Percentiles rank a stretch among this genome's conserved stretches.
These are phyloP conservation scores for Cerastoderma edule DNA, from an alignment of 2,888 invertebrate species.

Conservation along the genomic window DNA sequence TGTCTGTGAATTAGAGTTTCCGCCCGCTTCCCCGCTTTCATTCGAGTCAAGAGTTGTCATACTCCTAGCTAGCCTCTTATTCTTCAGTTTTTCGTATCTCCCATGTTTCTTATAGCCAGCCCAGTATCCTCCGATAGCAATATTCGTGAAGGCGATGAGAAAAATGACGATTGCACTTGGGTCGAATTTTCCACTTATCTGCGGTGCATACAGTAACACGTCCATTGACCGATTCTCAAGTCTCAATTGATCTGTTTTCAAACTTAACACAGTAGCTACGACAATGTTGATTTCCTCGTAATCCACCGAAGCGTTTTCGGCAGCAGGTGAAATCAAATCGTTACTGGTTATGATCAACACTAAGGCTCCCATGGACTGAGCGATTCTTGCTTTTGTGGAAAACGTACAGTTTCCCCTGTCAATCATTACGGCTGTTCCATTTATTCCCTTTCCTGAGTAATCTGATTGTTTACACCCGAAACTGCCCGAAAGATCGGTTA, in stretches of 20 bases:
- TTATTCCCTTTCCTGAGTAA: constrained; percentile 25
- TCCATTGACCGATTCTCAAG: constrained; percentile 52
- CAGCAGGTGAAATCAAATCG: constrained; percentile 60
- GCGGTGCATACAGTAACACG: constrained; percentile 70
- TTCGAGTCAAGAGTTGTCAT: constrained; percentile 11
- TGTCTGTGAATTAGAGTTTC: not conserved
- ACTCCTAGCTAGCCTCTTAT: constrained; percentile 25
- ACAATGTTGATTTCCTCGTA: constrained; percentile 75
- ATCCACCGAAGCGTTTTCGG: constrained; percentile 67
- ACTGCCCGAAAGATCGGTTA: constrained; percentile 57
- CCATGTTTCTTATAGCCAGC: constrained; percentile 76
- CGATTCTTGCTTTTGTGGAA: constrained; percentile 73
- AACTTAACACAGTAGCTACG: constrained; percentile 67
- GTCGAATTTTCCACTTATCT: constrained; percentile 76
- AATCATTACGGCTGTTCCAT: constrained; percentile 70
- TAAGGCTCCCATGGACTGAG: constrained; percentile 66
- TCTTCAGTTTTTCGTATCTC: constrained; percentile 56
- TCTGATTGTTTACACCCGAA: constrained; percentile 56
- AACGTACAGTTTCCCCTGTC: constrained; percentile 79
- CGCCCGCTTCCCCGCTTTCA: constrained; percentile 7
- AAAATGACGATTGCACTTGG: constrained; percentile 83
- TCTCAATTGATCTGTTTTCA: constrained; percentile 34
- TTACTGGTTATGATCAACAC: constrained; percentile 69
- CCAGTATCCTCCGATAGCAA: constrained; percentile 84
- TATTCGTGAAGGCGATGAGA: constrained; percentile 83